phyloP scores from a whole-genome alignment of 2,888 invertebrate species.

The Shargacucullia verbasci region DNA sequence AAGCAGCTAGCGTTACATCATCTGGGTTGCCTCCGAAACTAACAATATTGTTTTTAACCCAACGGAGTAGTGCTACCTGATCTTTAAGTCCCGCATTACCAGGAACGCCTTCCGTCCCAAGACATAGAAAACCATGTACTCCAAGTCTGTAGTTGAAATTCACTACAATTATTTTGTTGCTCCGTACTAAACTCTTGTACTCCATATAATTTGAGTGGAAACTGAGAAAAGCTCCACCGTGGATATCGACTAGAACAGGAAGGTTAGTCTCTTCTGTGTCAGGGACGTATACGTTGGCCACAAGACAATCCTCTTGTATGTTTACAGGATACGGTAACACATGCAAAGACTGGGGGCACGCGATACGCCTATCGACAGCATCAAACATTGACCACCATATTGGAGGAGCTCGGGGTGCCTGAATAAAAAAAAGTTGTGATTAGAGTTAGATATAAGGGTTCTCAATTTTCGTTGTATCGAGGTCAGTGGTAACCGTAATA shows the following conservation, averaged over 20 bases:
- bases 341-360: conserved; percentile 59
- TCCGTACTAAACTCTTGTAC: conserved; percentile 59
- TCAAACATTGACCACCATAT: conserved; percentile 61
- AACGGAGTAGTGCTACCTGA: conserved; percentile 70
- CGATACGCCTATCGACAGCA: conserved; percentile 56
- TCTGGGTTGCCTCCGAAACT: conserved; percentile 75
- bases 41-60: conserved; percentile 73
- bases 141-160: conserved; percentile 74
- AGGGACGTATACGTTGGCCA: conserved; percentile 73
- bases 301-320: conserved; percentile 71
- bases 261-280: conserved; percentile 61
- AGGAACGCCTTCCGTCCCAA: conserved; percentile 71
- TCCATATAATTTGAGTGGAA: conserved; percentile 65
- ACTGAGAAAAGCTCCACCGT: conserved; percentile 77
- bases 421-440: conserved; percentile 15
- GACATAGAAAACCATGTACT: conserved; percentile 70
- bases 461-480: too few species aligned
- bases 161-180: conserved; percentile 65
- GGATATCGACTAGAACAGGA: conserved; percentile 79
- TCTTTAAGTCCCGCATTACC: conserved; percentile 81
- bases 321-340: neutral
- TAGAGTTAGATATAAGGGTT: too few species aligned
- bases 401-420: conserved; percentile 67
- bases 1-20: conserved; percentile 72
- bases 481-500: too few species aligned